A percentile compares a stretch with the other conserved stretches of the same genome.
phyloP scores from a whole-genome alignment of 2,888 invertebrate genomes.

The Eumerus sabulonum region DNA sequence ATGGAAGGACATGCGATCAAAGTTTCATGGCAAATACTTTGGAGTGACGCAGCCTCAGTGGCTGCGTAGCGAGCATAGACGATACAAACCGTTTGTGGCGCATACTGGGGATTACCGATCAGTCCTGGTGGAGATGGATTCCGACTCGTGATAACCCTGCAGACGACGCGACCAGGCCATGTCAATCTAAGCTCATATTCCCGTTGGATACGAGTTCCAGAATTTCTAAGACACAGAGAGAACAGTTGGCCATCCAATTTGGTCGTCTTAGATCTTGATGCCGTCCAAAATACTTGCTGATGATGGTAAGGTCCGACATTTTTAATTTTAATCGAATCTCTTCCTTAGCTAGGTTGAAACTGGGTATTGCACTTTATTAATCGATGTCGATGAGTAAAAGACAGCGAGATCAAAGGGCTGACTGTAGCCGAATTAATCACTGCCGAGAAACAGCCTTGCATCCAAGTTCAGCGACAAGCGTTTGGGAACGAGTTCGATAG shows the following conservation, averaged over 20 bases:
- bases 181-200: slow-evolving; percentile 30
- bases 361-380: slow-evolving; percentile 7
- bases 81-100: slow-evolving; percentile 65
- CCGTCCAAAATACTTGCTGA: slow-evolving; percentile 9
- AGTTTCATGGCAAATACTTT: background rate
- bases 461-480: too few species aligned
- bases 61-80: slow-evolving; percentile 9
- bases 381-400: slow-evolving; percentile 4
- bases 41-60: slow-evolving; percentile 41
- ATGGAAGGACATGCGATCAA: too few species aligned
- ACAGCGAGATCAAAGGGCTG: background rate
- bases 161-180: slow-evolving; percentile 67
- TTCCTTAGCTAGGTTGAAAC: slow-evolving; percentile 13
- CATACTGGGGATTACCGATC: slow-evolving; percentile 51
- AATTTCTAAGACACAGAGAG: too few species aligned
- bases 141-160: slow-evolving; percentile 59
- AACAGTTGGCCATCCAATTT: slow-evolving; percentile 2
- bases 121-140: slow-evolving; percentile 56
- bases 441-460: background rate
- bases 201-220: slow-evolving; percentile 30
- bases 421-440: background rate
- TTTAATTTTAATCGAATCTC: slow-evolving; percentile 25
- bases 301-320: slow-evolving; percentile 8
- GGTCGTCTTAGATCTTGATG: slow-evolving; percentile 6
- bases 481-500: slow-evolving; percentile 1